Conservation (phyloP, 2,113 vertebrate genomes). For the Corythaeola cristata region DNA sequence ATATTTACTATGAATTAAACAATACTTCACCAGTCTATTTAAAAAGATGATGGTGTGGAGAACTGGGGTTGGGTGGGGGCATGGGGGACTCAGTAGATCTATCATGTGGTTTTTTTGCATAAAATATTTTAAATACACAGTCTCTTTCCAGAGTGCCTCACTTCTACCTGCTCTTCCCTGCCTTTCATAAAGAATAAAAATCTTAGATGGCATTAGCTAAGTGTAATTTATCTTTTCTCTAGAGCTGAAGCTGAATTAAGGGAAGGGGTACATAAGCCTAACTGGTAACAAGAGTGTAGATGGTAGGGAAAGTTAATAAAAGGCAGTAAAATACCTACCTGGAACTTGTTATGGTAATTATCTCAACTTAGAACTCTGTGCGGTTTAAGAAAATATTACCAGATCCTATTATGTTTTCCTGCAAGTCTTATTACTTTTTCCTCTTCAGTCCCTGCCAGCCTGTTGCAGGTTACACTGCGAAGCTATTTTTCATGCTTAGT, state of each 20-base stretch:
- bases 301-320: background rate
- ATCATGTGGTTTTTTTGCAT: background rate
- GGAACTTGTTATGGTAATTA: background rate
- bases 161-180: background rate
- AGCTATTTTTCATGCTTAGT: background rate
- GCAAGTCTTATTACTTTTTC: background rate
- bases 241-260: background rate
- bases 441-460: background rate
- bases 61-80: background rate
- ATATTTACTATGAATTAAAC: fast-evolving
- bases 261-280: background rate
- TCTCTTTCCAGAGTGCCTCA: background rate
- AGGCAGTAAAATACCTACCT: background rate
- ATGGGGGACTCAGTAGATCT: background rate
- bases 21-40: background rate
- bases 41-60: background rate
- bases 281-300: background rate
- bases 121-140: background rate
- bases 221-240: background rate
- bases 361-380: fast-evolving
- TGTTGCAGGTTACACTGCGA: background rate
- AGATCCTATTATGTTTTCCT: background rate
- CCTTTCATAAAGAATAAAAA: background rate
- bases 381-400: background rate
- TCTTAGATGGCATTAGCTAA: background rate